Evolutionary conservation across 2,888 invertebrate species (phyloP).

Genomic region (Cyclophora punctaria): DNA sequence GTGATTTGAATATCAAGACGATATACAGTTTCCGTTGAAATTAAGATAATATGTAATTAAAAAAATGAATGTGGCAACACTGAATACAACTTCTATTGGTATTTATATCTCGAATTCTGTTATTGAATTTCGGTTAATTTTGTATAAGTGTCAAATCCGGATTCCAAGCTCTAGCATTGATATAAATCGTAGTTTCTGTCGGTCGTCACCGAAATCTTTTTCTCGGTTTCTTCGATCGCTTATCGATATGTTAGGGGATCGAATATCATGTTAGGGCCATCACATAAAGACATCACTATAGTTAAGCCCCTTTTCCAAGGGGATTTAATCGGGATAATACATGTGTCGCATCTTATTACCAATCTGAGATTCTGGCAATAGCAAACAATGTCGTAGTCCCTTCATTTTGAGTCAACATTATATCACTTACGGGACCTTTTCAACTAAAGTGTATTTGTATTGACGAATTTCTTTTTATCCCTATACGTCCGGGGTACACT

Average conservation of each 20-base stretch:
- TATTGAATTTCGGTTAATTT: too few species aligned
- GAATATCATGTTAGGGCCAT: conserved; percentile 22
- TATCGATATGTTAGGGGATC: conserved; percentile 26
- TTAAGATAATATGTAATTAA: too few species aligned
- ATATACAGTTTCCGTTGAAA: too few species aligned
- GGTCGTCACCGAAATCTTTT: conserved; percentile 11
- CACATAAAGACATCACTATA: conserved; percentile 54
- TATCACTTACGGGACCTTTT: conserved; percentile 62
- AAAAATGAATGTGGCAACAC: too few species aligned
- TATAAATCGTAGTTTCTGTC: conserved; percentile 8
- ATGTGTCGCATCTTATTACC: conserved; percentile 73
- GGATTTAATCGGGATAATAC: conserved; percentile 70
- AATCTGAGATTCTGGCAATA: conserved; percentile 65
- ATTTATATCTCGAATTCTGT: too few species aligned
- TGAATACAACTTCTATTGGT: too few species aligned
- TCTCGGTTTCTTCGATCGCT: conserved; percentile 15
- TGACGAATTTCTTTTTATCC: conserved; percentile 53
- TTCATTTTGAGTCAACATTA: conserved; percentile 57
- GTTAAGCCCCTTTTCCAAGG: conserved; percentile 55
- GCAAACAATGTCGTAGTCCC: conserved; percentile 53
- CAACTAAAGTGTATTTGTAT: conserved; percentile 56
- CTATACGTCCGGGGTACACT: not conserved
- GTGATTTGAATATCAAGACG: too few species aligned
- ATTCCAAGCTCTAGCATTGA: not conserved
- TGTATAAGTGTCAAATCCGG: not conserved